Base-by-base conservation (phyloP, 53 echinoderm and acorn worm genomes). In the Temnopleurus reevesii region DNA sequence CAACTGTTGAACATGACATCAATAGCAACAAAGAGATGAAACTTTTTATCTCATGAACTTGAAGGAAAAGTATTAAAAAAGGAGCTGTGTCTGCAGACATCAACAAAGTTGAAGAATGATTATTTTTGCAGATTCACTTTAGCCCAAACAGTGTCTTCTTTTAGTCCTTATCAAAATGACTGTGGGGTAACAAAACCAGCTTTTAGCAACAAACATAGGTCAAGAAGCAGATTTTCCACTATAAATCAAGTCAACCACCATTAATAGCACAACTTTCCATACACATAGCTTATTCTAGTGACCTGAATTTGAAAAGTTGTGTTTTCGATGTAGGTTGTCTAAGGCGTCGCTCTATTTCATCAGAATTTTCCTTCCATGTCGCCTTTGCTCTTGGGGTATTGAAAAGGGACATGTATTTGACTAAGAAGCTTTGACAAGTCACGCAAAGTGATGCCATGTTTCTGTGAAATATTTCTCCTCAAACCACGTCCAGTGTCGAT, bases 121-220 rank as follows among this genome's bases (percentile, higher is more conserved):
- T 71, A 38, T 71, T 71, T 71, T 38, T 7, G 41, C 41, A 71
- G 71, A 38, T 71, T 71, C 71, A 38, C 71, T 71, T 71, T 41
- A 36, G 38, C 71, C 41, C 71, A 38, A 23, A 38, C 7, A 36
- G 7, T 8, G 2, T 9, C 71, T 41, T 2, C 19, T 38, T 71
- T 71, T n/a, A n/a, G n/a, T n/a, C n/a, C n/a, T n/a, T n/a, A n/a
- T 30, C 8, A 36, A 71, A 71, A 8, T 41, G 2, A 23, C 41
- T 36, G 36, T 71, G 71, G 71, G 71, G n/a, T 71, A 71, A 71
- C 71, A 71, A 41, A 71, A 71, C 71, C 71, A 38, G 38, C 71
- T 71, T 71, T 71, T 36, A 71, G 71, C 71, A 71, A 71, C 71
- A 71, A 71, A 71, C 71, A 71, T 6, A 8, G 38, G n/a, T 71